Evolutionary conservation across 2,888 invertebrate species (phyloP), one percentile per base, ranked within the genome.

Genomic region (Aplocera efformata): DNA sequence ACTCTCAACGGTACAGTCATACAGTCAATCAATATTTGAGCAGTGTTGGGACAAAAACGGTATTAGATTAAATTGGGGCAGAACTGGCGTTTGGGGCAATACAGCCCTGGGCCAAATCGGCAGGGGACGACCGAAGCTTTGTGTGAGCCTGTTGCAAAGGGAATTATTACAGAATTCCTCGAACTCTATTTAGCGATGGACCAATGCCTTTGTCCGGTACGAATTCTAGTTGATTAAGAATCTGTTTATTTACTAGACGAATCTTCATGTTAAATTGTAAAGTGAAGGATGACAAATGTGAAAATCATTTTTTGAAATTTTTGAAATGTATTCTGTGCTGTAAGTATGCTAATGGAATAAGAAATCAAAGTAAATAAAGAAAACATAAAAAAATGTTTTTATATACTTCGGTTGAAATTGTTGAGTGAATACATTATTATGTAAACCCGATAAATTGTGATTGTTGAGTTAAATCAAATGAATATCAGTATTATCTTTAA

Each of bases 11-110:
- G 20, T 21, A 32, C 9, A 35, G 22, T 34, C 42, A 21, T 34
- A 31, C 28, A 28, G 37, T 46, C 40, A 48, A 48, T 48, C 48
- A 48, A 48, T 41, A 41, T 51, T 51, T 48, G 42, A 37, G 32
- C 20, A 41, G 39, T 23, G 10, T 28, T 26, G 13, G 40, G 34
- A 47, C 46, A 52, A 49, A 49, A 52, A 49, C 33, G 46, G 32
- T 41, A 46, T 46, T 48, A 48, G 36, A 38, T 41, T 42, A 32
- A 41, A 32, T 33, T 27, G 27, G 23, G 35, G 29, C 28, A 31
- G 38, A 30, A 34, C 26, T 29, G 29, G 31, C 34, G 33, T 35
- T 39, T 26, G 37, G 22, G 38, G 30, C 40, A 34, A 42, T 33
- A 39, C 38, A 29, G 41, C 45, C 42, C 24, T 26, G 31, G 34